Percentiles rank a stretch among this genome's conserved stretches.
Evolutionary conservation across 2,797 vertebrate genomes (phyloP).

Genomic region (Fistularia commersonii): DNA sequence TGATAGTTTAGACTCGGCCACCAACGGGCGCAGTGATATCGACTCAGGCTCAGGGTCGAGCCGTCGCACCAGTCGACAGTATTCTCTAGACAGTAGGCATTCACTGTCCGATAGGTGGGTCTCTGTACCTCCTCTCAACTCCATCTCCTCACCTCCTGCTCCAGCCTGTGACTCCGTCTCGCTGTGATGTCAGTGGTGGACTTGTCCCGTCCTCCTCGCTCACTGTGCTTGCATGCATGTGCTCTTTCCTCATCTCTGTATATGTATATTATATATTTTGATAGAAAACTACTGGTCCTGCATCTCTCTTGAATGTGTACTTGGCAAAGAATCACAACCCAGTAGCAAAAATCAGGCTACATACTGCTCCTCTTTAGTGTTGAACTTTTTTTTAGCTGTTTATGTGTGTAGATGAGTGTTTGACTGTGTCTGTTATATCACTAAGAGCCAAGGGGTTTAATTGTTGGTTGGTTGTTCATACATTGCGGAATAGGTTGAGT

Average conservation of each 20-base stretch:
- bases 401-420: slow-evolving; percentile 36
- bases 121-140: slow-evolving; percentile 65
- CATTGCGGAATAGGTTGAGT: slow-evolving; percentile 24
- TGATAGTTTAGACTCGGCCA: slow-evolving; percentile 93
- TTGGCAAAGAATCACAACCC: slow-evolving; percentile 34
- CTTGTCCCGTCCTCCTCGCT: slow-evolving; percentile 81
- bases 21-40: slow-evolving; percentile 90
- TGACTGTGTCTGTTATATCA: slow-evolving; percentile 30
- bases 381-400: slow-evolving; percentile 17
- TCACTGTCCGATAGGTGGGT: slow-evolving; percentile 91
- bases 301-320: slow-evolving; percentile 53
- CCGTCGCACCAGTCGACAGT: slow-evolving; percentile 87
- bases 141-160: slow-evolving; percentile 62
- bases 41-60: slow-evolving; percentile 93
- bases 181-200: slow-evolving; percentile 83
- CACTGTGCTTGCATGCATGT: slow-evolving; percentile 83
- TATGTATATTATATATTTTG: slow-evolving; percentile 46
- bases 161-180: slow-evolving; percentile 81
- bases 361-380: slow-evolving; percentile 20
- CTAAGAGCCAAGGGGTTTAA: slow-evolving; percentile 33
- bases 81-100: slow-evolving; percentile 92
- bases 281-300: slow-evolving; percentile 33
- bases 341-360: slow-evolving; percentile 23
- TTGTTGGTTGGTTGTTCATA: slow-evolving; percentile 27
- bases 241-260: slow-evolving; percentile 68